Evolutionary conservation across 2,888 invertebrate genomes (phyloP), one percentile per base, ranked within the genome.

Genomic region (Hedya salicella): DNA sequence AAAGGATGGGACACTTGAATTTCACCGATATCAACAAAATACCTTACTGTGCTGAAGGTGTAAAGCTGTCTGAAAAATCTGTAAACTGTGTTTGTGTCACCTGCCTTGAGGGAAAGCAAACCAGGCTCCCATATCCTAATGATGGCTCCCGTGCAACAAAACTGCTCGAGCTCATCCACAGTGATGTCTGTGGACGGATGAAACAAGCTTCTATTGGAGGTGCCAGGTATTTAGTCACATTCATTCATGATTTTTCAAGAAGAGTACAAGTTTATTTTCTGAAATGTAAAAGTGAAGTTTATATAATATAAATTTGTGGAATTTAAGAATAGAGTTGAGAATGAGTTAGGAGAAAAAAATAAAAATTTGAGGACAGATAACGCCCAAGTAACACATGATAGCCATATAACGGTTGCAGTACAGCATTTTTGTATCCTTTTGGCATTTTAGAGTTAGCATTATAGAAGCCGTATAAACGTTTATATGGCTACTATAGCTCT

Each of bases 1-100:
- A n/a, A n/a, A 3, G 68, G 4, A 57, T 70, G 64, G 69, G 57
- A 1, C 70, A 69, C 21, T 40, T 70, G 9, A 71, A 71, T 17
- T 67, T 63, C 42, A 21, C 52, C 19, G 65, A 66, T 48, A 4
- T 69, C 3, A 16, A 66, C 2, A 71, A 69, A 59, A n/a, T 71
- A 21, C n/a, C 62, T 13, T 25, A 66, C 5, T 53, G 42, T 46
- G 64, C 54, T 13, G 39, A 17, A 13, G 68, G 59, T 40, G 62
- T 70, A 17, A 63, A 68, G 40, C 13, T 69, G 13, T 14, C 40
- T 54, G 54, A 9, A 36, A 9, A 61, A 2, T 63, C 64, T 53
- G 39, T 60, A n/a, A n/a, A n/a, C n/a, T n/a, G n/a, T n/a, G n/a
- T n/a, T n/a, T n/a, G n/a, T n/a, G n/a, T n/a, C n/a, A n/a, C n/a